Evolutionary conservation across 2,888 invertebrate genomes (phyloP), one percentile per base, ranked within the genome.

Genomic region (Eristalis pertinax): DNA sequence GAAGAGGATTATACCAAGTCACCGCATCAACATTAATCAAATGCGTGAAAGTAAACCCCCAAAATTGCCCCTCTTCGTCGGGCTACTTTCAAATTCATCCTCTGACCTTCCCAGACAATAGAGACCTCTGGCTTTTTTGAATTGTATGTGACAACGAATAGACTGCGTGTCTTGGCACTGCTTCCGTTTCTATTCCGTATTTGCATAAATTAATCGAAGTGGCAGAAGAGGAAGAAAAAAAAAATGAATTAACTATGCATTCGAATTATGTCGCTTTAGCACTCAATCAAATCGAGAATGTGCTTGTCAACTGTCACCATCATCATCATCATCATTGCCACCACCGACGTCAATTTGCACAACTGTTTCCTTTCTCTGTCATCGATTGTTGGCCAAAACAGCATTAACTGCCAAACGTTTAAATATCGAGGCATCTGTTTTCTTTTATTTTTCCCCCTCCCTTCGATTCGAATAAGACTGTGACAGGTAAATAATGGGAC

Each of bases 261-360:
- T 62, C 60, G 29, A 41, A 43, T 72, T 79, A 29, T 41, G 26
- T 65, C 72, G 65, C 22, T 65, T 60, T 38, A 8, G 73, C 26
- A 67, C 73, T 67, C 62, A 62, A 67, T 69, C 50, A 50, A 50
- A 68, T 32, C n/a, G 32, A 43, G 43, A 75, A 35, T 70, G 60
- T 65, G 64, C 29, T 50, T 68, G 29, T 67, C 73, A 84, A 60
- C 64, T 24, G 64, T 32, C 26, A 19, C 7, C 38, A 26, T 8
- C 24, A 24, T 13, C 58, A 58, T 58, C 58, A 58, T 24, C 24
- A 15, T 60, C 60, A 60, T 60, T 13, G 13, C 24, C 32, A 38
- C 19, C 15, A n/a, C 29, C 62, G 63, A 74, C 67, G 82, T 82
- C 78, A 86, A 78, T 86, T 86, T 82, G 78, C 67, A 78, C 78